phyloP scores from a whole-genome alignment of 2,113 vertebrate genomes.

The Aegotheles bennettii region DNA sequence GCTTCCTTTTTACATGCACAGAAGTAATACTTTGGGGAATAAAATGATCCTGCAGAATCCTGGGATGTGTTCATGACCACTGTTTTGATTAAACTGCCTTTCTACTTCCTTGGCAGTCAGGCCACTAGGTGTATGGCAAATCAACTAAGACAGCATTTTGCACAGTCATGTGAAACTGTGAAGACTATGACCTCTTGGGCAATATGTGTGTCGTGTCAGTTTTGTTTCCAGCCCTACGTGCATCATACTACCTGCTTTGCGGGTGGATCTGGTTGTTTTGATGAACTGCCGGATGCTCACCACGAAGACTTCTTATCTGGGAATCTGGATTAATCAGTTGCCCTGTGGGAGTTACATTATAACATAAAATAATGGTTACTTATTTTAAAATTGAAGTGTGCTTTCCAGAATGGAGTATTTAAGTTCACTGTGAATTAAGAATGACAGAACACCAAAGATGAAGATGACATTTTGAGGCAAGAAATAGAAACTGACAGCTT shows the following conservation, averaged over 20 bases:
- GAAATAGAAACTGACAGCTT: not conserved
- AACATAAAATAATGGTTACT: not conserved
- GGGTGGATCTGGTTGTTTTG: not conserved
- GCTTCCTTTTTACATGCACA: not conserved
- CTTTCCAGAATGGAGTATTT: not conserved
- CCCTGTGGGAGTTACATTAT: not conserved
- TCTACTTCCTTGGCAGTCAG: not conserved
- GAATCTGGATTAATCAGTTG: not conserved
- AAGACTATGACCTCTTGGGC: not conserved
- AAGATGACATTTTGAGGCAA: not conserved
- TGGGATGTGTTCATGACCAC: not conserved
- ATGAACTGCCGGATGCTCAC: not conserved
- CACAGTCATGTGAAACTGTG: not conserved
- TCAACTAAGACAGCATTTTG: not conserved
- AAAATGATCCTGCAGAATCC: not conserved
- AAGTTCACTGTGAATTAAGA: not conserved
- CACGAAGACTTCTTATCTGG: not conserved
- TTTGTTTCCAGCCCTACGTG: not conserved
- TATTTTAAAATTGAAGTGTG: not conserved
- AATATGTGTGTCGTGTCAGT: not conserved
- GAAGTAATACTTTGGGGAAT: not conserved
- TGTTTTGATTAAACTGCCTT: not conserved
- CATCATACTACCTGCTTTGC: not conserved
- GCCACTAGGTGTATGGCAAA: not conserved
- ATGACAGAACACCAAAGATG: not conserved